A percentile compares a stretch with the other conserved stretches of the same genome.
Conservation (phyloP, 2,888 invertebrate species). For the Iselma pallidipennis region DNA sequence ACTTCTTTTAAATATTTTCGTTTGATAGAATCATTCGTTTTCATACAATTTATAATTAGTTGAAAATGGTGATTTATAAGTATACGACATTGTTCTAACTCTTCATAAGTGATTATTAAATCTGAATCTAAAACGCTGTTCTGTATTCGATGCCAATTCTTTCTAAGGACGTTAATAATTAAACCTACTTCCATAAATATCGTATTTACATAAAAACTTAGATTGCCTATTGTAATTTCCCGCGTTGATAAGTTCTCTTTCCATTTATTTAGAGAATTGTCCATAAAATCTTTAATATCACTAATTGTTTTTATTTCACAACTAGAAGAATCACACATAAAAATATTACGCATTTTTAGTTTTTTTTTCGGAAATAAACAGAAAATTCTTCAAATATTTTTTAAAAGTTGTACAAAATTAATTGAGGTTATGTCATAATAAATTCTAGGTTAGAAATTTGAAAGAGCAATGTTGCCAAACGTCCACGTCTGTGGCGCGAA, state of each 20-base stretch:
- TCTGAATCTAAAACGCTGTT: constrained; percentile 37
- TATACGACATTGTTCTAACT: constrained; percentile 31
- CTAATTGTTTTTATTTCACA: neutral
- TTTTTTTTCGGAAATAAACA: neutral
- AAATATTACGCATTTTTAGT: constrained; percentile 1
- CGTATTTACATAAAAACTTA: constrained; percentile 25
- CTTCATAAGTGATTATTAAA: constrained; percentile 24
- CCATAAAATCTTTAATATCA: neutral
- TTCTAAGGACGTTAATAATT: constrained; percentile 32
- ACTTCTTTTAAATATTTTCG: constrained; percentile 23
- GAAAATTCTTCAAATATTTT: too few relatives aligned
- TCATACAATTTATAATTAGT: constrained; percentile 31
- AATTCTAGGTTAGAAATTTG: neutral
- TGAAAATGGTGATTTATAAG: constrained; percentile 37
- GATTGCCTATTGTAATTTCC: neutral
- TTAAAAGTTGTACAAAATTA: neutral
- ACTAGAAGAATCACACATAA: neutral
- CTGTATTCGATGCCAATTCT: constrained; percentile 45
- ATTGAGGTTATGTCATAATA: neutral
- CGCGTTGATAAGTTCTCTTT: neutral
- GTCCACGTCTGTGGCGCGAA: too few relatives aligned
- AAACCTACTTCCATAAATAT: constrained; percentile 37
- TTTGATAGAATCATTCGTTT: constrained; percentile 23
- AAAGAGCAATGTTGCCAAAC: neutral
- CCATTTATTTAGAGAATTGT: neutral